Evolutionary conservation across 2,797 vertebrate species (phyloP), one percentile per base, ranked within the genome.

Genomic region (Sebastes vulpes): DNA sequence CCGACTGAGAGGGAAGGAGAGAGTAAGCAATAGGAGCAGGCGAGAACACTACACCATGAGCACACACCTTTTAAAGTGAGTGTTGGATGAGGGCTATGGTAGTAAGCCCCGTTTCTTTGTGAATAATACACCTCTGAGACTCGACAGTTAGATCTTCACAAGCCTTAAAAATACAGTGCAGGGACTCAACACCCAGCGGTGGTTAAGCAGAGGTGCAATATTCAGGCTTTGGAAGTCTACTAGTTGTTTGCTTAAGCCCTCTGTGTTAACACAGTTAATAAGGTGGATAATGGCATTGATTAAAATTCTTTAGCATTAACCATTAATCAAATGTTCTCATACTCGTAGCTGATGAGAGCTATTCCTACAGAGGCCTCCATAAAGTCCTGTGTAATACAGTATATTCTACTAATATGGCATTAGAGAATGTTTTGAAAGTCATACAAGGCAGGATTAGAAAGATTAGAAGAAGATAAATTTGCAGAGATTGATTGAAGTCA

Each of bases 71-170:
- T 90, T 80, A 84, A 90, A 86, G 82, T 42, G 57, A 87, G 72
- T 83, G 75, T 64, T 88, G 87, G 75, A 88, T 86, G 67, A 89
- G 81, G 77, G 85, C 81, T 74, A 25, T 60, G 77, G 69, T 65
- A 53, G 79, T 72, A 84, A 85, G 81, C 77, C 71, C 78, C 52
- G n/a, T 83, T 92, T 91, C 82, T 87, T 31, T 87, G 76, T 92
- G 91, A 90, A 90, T 86, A 91, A 86, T 85, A 82, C 76, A 90
- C 87, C 80, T 91, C 80, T 59, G 87, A 92, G 89, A 89, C 82
- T 73, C 68, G 1, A 48, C 64, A 69, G 69, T 77, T 67, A 81
- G 76, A 88, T 83, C 87, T 84, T 90, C 81, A 84, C 74, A 90
- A 85, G 79, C 74, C 52, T 73, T 63, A 63, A 77, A 93, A 89